Percentiles rank a stretch among this genome's conserved stretches.
These are phyloP conservation scores for Acipenser ruthenus DNA, from an alignment of 2,797 vertebrate species.

Conservation along the genomic window DNA sequence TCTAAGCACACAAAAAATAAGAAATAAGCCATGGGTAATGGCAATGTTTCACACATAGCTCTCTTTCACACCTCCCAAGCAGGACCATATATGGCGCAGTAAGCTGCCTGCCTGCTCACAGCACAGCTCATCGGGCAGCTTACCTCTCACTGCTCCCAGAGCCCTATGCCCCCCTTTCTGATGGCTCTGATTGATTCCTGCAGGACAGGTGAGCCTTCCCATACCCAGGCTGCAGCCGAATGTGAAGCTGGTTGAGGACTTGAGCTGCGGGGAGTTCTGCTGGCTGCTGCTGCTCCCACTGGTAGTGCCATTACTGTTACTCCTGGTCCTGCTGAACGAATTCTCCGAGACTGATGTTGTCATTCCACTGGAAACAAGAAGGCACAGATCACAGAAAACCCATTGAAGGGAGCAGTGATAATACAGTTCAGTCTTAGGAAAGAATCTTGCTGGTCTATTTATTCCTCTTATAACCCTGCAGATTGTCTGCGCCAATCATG, in stretches of 20 bases:
- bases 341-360: slow-evolving; percentile 71
- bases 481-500: too few species aligned
- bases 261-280: slow-evolving; percentile 70
- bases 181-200: slow-evolving; percentile 31
- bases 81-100: slow-evolving; percentile 38
- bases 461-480: too few species aligned
- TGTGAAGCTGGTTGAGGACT: slow-evolving; percentile 77
- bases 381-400: background rate
- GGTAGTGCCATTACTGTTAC: slow-evolving; percentile 64
- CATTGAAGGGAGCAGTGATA: background rate
- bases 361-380: slow-evolving; percentile 51
- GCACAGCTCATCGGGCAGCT: slow-evolving; percentile 40
- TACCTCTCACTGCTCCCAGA: slow-evolving; percentile 75
- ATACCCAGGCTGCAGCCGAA: slow-evolving; percentile 58
- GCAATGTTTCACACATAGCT: background rate
- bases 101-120: slow-evolving; percentile 36
- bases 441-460: too few species aligned
- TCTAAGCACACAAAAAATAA: too few species aligned
- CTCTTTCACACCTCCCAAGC: slow-evolving; percentile 27
- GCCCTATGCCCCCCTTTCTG: slow-evolving; percentile 45
- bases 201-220: slow-evolving; percentile 29
- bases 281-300: slow-evolving; percentile 55
- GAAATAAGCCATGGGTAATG: too few species aligned
- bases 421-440: too few species aligned
- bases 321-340: slow-evolving; percentile 56